Percentiles rank a stretch among this genome's conserved stretches.
Conservation (phyloP, 92 coral and sea anemone genomes). For the Phenganax stokvisi region DNA sequence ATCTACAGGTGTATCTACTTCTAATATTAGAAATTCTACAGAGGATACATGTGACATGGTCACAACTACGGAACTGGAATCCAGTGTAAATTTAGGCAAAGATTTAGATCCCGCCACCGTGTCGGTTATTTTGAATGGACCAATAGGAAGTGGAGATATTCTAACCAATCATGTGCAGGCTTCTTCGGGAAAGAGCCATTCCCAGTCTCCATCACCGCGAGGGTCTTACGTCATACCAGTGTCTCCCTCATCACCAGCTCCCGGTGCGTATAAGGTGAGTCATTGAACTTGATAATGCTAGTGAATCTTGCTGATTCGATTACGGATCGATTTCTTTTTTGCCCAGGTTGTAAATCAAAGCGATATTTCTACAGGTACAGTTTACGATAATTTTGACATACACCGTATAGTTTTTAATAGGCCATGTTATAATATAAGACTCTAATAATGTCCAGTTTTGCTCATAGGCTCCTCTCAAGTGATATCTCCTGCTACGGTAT, state of each 20-base stretch:
- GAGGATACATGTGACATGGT: slow-evolving; percentile 5
- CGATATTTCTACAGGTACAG: slow-evolving; percentile 19
- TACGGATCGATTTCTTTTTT: background rate
- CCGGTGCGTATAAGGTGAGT: slow-evolving; percentile 23
- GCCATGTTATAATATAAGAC: no score
- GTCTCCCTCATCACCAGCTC: slow-evolving; percentile 32
- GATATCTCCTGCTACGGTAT: slow-evolving; percentile 28
- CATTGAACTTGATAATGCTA: background rate
- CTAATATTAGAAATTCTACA: background rate
- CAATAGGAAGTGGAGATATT: slow-evolving; percentile 24
- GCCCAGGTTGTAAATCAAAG: slow-evolving; percentile 23
- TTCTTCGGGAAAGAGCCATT: slow-evolving; percentile 6
- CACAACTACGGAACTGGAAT: slow-evolving; percentile 52
- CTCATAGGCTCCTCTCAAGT: background rate
- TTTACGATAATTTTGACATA: background rate
- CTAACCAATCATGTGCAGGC: slow-evolving; percentile 35
- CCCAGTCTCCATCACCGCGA: slow-evolving; percentile 39
- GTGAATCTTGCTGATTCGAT: background rate
- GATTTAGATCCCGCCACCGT: slow-evolving; percentile 27
- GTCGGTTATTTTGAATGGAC: slow-evolving; percentile 40
- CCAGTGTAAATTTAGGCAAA: slow-evolving; percentile 69
- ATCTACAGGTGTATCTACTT: background rate
- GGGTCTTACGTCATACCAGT: slow-evolving; percentile 28
- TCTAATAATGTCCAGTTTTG: background rate
- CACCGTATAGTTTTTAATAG: background rate